Evolutionary conservation across 2,797 vertebrate species (phyloP).

Genomic region (Sebastes flavidus): DNA sequence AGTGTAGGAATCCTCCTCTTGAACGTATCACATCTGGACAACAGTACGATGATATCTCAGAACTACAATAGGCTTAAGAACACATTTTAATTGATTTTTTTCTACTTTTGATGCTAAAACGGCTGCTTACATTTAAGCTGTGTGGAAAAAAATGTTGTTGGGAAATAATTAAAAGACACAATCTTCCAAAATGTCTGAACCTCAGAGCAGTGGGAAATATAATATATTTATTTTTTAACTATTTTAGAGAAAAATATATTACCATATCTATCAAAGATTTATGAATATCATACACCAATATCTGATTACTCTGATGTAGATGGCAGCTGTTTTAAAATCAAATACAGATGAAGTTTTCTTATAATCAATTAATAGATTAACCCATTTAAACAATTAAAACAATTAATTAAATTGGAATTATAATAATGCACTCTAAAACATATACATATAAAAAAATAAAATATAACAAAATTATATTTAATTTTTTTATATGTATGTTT

Average conservation of each 20-base stretch:
- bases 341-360: neutral
- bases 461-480: too few species aligned
- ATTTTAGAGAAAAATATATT: neutral
- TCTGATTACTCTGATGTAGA: neutral
- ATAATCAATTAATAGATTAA: neutral
- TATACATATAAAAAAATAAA: too few species aligned
- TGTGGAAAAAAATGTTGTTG: neutral
- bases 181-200: neutral
- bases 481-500: too few species aligned
- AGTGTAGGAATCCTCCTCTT: neutral
- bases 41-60: neutral
- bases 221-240: neutral
- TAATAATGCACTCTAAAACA: too few species aligned
- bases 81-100: neutral
- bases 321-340: neutral
- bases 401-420: too few species aligned
- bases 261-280: neutral
- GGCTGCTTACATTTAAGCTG: neutral
- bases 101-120: neutral
- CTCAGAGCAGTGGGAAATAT: neutral
- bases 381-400: too few species aligned
- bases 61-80: neutral
- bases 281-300: neutral
- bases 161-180: neutral
- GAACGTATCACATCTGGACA: neutral